Base-by-base conservation (phyloP, 1,140 invertebrate species). In the Rhopalosiphum padi region DNA sequence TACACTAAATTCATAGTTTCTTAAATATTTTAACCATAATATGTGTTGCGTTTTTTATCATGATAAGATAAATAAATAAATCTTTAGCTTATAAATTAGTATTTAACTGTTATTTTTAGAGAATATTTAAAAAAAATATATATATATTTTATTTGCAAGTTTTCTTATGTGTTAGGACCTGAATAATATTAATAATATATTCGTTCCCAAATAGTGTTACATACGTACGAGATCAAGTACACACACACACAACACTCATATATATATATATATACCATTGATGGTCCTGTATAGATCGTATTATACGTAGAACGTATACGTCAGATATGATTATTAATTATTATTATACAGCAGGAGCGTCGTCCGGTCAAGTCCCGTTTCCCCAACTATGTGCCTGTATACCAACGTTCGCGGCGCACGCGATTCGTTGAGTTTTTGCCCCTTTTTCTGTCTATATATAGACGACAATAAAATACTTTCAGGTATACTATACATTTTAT, bases 381-480 rank as follows among this genome's bases (percentile, higher is more conserved):
- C 15, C 15, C n/a, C 60, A 15, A 15, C 30, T 6, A 6, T 77
- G 30, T 18, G 60, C 60, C 4, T 68, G 30, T n/a, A 77, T 6
- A n/a, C 30, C 30, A n/a, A 18, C 60, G 60, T 77, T 68, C 30
- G 60, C 60, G 30, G 60, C 60, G 60, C 60, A 77, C 30, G n/a
- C 60, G 30, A 77, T 77, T n/a, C n/a, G 30, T 77, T n/a, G 60
- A 77, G 30, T 77, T 77, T 77, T 77, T 77, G 60, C 60, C 60
- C 60, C 30, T 77, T 77, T 68, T 77, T 30, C n/a, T 77, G 60
- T 77, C 60, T 90, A 37, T 41, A 37, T 90, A 90, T 25, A 41
- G 35, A 90, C 35, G 51, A 90, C 88, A 55, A 90, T 90, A 55
- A 89, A 89, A 89, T 89, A 53, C 87, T 89, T 35, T 89, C 87